Percentiles rank a stretch among this genome's conserved stretches.
phyloP scores from a whole-genome alignment of 2,888 invertebrate genomes.

The Diogma glabrata region DNA sequence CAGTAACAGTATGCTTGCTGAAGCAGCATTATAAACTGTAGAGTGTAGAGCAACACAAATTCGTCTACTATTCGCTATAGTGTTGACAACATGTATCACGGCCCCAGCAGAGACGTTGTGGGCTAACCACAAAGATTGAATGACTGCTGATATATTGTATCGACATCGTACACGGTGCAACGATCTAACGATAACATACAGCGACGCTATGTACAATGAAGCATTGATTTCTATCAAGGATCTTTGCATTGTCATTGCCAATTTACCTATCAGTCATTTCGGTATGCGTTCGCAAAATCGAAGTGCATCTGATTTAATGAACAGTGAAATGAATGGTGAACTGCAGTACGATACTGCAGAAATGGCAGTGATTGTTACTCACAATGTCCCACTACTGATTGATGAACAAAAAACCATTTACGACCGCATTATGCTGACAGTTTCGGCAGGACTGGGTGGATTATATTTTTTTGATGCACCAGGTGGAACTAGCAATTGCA shows the following conservation, averaged over 20 bases:
- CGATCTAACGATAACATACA: neutral
- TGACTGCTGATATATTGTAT: neutral
- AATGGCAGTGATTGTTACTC: neutral
- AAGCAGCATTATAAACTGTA: no score
- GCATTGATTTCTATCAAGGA: conserved; percentile 23
- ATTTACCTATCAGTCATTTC: conserved; percentile 21
- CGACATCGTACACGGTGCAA: neutral
- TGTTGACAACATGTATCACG: conserved; percentile 23
- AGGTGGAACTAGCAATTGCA: neutral
- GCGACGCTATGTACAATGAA: conserved; percentile 12
- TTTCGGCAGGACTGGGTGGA: no score
- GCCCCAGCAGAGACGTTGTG: no score
- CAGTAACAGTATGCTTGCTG: no score
- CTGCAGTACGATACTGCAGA: neutral
- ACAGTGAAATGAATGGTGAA: neutral
- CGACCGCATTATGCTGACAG: no score
- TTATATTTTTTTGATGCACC: neutral
- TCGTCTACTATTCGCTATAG: conserved; percentile 24
- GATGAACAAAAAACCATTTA: neutral
- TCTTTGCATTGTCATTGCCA: conserved; percentile 22
- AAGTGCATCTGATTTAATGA: neutral
- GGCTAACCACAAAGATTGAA: no score
- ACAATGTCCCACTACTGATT: neutral
- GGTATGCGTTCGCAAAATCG: conserved; percentile 16
- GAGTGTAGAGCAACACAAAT: conserved; percentile 21